Conservation (phyloP, 2,113 vertebrate genomes). For the Microcebus murinus region DNA sequence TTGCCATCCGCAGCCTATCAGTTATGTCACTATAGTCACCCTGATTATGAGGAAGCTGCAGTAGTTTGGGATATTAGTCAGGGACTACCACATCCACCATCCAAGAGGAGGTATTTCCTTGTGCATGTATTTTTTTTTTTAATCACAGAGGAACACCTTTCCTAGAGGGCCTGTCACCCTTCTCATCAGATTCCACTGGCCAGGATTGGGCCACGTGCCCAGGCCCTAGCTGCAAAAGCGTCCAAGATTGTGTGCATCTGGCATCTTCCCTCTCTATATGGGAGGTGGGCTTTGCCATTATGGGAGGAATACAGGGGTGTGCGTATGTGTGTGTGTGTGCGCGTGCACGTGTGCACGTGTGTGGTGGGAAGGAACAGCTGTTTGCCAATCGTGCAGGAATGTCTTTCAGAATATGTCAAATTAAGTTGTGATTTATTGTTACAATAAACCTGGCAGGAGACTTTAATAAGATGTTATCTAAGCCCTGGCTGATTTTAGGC, state of each 20-base stretch:
- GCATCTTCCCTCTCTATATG: not conserved
- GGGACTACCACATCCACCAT: not conserved
- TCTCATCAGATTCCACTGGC: not conserved
- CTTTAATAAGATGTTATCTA: conserved; percentile 6
- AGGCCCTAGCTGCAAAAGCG: not conserved
- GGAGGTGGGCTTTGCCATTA: not conserved
- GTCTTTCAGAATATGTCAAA: conserved; percentile 36
- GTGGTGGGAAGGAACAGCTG: not conserved
- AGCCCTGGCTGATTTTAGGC: conserved; percentile 14
- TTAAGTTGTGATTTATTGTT: conserved; percentile 36
- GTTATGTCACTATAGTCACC: not conserved
- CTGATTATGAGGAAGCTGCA: not conserved
- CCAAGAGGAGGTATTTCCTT: not conserved
- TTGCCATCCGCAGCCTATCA: not conserved
- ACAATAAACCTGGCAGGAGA: not conserved
- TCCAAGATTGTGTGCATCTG: not conserved
- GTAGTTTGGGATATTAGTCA: not conserved
- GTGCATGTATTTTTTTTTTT: too few relatives aligned
- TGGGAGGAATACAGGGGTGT: not conserved
- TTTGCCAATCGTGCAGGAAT: not conserved
- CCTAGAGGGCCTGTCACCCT: not conserved
- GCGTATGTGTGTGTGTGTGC: not conserved
- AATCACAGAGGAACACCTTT: not conserved
- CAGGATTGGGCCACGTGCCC: not conserved
- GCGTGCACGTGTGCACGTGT: not conserved